Percentiles rank a stretch among this genome's conserved stretches.
phyloP scores from a whole-genome alignment of 2,113 vertebrate genomes.

The Hippocampus barbouri region DNA sequence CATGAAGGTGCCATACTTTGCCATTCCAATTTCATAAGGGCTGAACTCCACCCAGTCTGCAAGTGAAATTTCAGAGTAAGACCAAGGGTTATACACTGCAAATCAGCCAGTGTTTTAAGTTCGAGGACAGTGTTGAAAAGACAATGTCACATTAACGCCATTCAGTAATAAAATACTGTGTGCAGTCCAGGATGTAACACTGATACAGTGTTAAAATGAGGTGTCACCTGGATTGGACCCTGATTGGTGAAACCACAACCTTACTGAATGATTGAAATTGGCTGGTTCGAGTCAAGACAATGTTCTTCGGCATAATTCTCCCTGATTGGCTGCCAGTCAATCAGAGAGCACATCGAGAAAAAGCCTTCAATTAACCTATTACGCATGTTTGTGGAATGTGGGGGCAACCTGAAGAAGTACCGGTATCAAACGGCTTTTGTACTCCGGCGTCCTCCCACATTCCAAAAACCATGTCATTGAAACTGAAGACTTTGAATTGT shows the following conservation, averaged over 20 bases:
- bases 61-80: conserved; percentile 34
- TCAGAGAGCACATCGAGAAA: neutral
- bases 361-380: neutral
- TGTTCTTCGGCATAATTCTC: neutral
- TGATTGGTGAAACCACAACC: too few species aligned
- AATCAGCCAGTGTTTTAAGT: too few species aligned
- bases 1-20: conserved; percentile 98
- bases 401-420: neutral
- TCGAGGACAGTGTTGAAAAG: too few species aligned
- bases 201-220: too few species aligned
- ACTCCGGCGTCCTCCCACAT: neutral
- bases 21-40: conserved; percentile 96
- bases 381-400: neutral
- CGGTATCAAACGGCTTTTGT: neutral
- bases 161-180: too few species aligned
- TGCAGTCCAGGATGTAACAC: too few species aligned
- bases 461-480: neutral
- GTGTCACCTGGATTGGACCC: too few species aligned
- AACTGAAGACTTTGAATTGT: neutral
- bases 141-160: too few species aligned
- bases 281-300: too few species aligned
- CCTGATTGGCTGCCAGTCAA: neutral
- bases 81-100: too few species aligned
- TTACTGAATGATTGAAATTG: too few species aligned
- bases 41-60: conserved; percentile 98